These are phyloP conservation scores for Papilio gigon DNA, from an alignment of 2,888 invertebrate species.

Conservation along the genomic window DNA sequence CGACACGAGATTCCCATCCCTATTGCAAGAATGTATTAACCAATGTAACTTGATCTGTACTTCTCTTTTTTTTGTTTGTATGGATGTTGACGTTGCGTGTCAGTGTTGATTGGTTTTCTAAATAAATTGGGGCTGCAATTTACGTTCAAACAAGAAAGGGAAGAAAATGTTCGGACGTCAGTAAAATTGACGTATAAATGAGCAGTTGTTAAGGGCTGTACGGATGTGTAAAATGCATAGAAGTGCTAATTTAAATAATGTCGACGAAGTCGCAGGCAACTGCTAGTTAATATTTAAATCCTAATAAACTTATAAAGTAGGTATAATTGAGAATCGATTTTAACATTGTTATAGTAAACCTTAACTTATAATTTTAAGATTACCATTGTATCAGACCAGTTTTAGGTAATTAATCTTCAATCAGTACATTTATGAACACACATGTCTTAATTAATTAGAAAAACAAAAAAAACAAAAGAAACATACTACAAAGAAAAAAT, in stretches of 20 bases:
- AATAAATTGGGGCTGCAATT: constrained; percentile 66
- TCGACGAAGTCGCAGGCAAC: too few relatives aligned
- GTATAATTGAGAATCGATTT: not conserved
- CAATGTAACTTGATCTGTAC: constrained; percentile 54
- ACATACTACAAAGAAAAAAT: not conserved
- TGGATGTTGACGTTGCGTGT: constrained; percentile 43
- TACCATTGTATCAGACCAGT: too few relatives aligned
- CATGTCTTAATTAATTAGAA: too few relatives aligned
- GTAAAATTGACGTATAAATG: constrained; percentile 79
- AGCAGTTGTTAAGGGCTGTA: constrained; percentile 77
- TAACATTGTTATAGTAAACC: too few relatives aligned
- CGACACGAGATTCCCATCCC: constrained; percentile 70
- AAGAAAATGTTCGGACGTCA: constrained; percentile 73
- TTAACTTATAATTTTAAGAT: too few relatives aligned
- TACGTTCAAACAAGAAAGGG: constrained; percentile 79
- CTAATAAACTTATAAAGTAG: too few relatives aligned
- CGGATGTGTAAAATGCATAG: constrained; percentile 65
- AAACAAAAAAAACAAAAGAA: not conserved
- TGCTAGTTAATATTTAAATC: too few relatives aligned
- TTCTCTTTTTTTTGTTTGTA: constrained; percentile 42
- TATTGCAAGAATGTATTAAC: constrained; percentile 63
- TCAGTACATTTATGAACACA: too few relatives aligned
- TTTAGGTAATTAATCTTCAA: too few relatives aligned
- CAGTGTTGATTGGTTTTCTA: constrained; percentile 50
- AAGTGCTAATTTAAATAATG: constrained; percentile 63